Conservation (phyloP, 2,797 vertebrate genomes). For the Malacoraja senta region DNA sequence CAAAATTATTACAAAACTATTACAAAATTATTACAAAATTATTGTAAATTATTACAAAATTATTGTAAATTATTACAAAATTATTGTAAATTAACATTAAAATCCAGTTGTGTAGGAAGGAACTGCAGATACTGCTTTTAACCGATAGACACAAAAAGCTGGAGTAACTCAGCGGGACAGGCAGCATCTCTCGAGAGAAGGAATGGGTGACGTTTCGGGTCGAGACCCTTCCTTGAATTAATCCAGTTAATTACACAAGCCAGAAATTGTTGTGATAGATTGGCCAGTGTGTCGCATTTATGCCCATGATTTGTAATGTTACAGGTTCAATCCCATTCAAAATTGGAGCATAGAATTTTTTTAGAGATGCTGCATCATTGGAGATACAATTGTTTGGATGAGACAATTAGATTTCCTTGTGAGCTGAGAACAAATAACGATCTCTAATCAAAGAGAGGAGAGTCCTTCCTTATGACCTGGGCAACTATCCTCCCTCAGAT, state of each 20-base stretch:
- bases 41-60: no score
- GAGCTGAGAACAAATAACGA: background rate
- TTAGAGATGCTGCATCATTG: background rate
- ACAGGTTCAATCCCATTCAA: background rate
- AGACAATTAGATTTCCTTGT: background rate
- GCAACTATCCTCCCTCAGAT: background rate
- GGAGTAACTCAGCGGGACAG: no score
- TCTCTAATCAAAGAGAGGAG: background rate
- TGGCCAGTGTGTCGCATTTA: background rate
- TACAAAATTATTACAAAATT: no score
- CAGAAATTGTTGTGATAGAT: background rate
- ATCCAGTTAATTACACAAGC: background rate
- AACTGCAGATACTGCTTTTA: no score
- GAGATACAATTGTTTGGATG: background rate
- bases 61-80: no score
- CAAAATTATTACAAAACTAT: no score
- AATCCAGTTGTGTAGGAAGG: background rate
- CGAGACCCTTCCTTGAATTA: background rate
- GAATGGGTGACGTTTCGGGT: no score
- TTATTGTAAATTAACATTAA: background rate
- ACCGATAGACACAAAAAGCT: no score
- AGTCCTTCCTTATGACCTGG: background rate
- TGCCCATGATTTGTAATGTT: background rate
- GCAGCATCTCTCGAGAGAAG: no score
- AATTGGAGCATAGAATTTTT: background rate